Percentiles rank a stretch among this genome's conserved stretches.
These are phyloP conservation scores for Metellina segmentata DNA, from an alignment of 2,888 invertebrate species.

Conservation along the genomic window DNA sequence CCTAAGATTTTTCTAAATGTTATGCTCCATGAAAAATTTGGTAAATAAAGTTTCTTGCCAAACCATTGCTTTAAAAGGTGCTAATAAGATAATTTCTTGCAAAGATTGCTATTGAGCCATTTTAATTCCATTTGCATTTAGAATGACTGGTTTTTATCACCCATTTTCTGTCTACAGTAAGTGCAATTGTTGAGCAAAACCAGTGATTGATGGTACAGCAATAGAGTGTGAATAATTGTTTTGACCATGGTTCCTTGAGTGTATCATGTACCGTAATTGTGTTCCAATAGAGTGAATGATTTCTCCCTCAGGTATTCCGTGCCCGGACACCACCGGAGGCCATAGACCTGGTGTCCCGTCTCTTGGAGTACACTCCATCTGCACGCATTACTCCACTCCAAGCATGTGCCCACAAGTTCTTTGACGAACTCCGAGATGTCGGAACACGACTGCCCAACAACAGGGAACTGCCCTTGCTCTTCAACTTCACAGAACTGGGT, in stretches of 20 bases:
- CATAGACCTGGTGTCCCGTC: constrained; percentile 89
- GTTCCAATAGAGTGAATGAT: neutral
- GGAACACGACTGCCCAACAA: constrained; percentile 95
- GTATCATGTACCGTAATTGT: neutral
- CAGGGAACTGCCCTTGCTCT: constrained; percentile 95
- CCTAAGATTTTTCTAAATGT: too few species aligned
- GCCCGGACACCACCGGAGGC: constrained; percentile 95
- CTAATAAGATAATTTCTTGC: too few species aligned
- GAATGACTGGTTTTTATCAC: too few species aligned
- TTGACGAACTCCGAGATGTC: constrained; percentile 97
- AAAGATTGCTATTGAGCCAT: too few species aligned
- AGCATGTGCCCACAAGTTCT: constrained; percentile 99
- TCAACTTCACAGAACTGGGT: constrained; percentile 92
- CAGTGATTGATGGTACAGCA: neutral
- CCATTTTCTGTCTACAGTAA: too few species aligned
- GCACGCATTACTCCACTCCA: constrained; percentile 96
- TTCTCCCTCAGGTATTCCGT: constrained; percentile 84
- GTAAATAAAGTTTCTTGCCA: too few species aligned
- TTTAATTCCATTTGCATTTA: too few species aligned
- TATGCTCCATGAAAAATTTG: too few species aligned
- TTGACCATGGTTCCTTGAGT: neutral
- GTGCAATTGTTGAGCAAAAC: too few species aligned
- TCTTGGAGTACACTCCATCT: constrained; percentile 99
- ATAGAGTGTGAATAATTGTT: neutral
- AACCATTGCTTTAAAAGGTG: too few species aligned